Evolutionary conservation across 2,797 vertebrate genomes (phyloP), one percentile per base, ranked within the genome.

Genomic region (Dallia pectoralis): DNA sequence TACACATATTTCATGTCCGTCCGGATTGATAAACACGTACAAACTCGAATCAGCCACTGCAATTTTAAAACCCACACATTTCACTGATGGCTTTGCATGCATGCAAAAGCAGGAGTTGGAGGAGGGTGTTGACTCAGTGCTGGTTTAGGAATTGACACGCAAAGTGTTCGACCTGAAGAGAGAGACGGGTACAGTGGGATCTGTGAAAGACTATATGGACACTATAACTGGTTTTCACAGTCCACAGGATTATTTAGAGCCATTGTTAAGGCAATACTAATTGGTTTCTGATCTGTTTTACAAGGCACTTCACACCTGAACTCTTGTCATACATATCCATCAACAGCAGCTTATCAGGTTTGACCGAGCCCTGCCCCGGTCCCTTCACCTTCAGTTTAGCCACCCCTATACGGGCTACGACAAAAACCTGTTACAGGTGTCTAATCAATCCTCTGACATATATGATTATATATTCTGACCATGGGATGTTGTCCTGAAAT

Each of bases 71-170:
- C 40, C 66, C 40, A 44, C 66, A 29, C 25, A 22, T 67, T 67
- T 67, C 11, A 44, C 22, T 44, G 66, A 40, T 29, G 66, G 15
- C 4, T 67, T 67, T 67, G 66, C 44, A 67, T 48, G 47, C 66
- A 67, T 48, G 66, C 40, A 67, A 67, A 67, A 8, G 18, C 22
- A 9, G 12, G 53, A 27, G 53, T 27, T 59, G 11, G 4, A 25
- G 22, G 53, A 59, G 53, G 25, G 53, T 4, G 12, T 25, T 59
- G 53, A 22, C 12, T 4, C n/a, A 25, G 53, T 59, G 53, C 3
- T 25, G 9, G 19, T 29, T 49, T 11, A 11, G 56, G 6, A 12
- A 29, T 40, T 69, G 48, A 56, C 25, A 1, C 44, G 30, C 12
- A 53, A 15, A 25, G 53, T 25, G 69, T 14, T 9, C 59, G 30